Evolutionary conservation across 2,888 invertebrate genomes (phyloP), one percentile per base, ranked within the genome.

Genomic region (Euspilapteryx auroguttella): DNA sequence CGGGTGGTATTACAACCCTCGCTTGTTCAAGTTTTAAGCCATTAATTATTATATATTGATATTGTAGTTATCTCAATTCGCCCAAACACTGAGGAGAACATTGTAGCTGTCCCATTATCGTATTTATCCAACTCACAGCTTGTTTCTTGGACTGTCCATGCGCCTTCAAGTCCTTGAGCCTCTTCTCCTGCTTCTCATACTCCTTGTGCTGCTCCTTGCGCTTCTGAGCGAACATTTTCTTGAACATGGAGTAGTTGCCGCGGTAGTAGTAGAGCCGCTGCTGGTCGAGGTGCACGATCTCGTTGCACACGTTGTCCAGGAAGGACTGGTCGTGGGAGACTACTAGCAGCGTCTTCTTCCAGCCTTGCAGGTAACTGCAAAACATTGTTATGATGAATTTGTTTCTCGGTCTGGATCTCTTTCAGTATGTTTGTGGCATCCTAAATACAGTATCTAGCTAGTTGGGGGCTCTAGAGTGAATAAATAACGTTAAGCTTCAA

Each of bases 261-360:
- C 94, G 93, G 62, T 99, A 99, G 57, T 99, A 98, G 54, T 85
- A 88, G 29, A 99, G 68, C 56, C 97, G 97, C 47, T 92, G 90
- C 42, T 86, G 87, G 57, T 99, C 97, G 41, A 99, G 77, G 55
- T 99, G 99, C 35, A 99, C 91, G 38, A 99, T 91, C 75, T 99
- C 99, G 32, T 98, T 97, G 63, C 99, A 99, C 3, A 99, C 97
- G 52, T 98, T 99, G 61, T 99, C 98, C 45, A 99, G 84, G 78
- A 99, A 99, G 39, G 95, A 95, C 75, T 99, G 99, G 80, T 99
- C 99, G 85, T 99, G 99, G 47, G 98, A 99, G 8, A 99, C 99
- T 33, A 99, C 90, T 15, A 99, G 71, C 3, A 99, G 73, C 0
- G 99, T 99, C 56, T 99, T 99, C 68, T 99, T 99, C 99, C 99